phyloP scores from a whole-genome alignment of 2,113 vertebrate species.

The Oophaga pumilio region DNA sequence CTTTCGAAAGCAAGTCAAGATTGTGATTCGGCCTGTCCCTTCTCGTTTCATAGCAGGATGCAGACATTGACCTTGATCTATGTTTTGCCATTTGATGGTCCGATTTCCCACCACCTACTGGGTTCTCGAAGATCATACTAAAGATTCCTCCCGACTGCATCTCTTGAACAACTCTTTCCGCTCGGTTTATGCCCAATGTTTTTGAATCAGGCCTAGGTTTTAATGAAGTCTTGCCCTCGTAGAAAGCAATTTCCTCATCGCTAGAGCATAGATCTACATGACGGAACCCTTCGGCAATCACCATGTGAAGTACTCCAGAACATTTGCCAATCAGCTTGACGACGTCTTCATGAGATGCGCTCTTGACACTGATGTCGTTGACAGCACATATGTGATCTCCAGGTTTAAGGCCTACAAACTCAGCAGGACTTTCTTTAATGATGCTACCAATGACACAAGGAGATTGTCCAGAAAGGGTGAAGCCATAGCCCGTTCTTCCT shows the following conservation, averaged over 20 bases:
- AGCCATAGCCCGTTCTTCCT: slow-evolving; percentile 91
- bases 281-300: slow-evolving; percentile 78
- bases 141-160: slow-evolving; percentile 96
- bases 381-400: slow-evolving; percentile 90
- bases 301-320: slow-evolving; percentile 87
- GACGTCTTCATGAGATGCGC: slow-evolving; percentile 95
- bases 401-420: slow-evolving; percentile 87
- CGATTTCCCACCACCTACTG: slow-evolving; percentile 76
- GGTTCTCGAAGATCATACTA: slow-evolving; percentile 94
- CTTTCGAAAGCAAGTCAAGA: slow-evolving; percentile 76
- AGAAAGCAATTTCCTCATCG: slow-evolving; percentile 85
- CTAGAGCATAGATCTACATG: slow-evolving; percentile 89
- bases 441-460: slow-evolving; percentile 91
- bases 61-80: slow-evolving; percentile 77
- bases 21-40: slow-evolving; percentile 63
- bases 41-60: slow-evolving; percentile 66
- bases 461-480: slow-evolving; percentile 90
- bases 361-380: slow-evolving; percentile 92
- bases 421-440: slow-evolving; percentile 90
- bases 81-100: slow-evolving; percentile 76
- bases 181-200: slow-evolving; percentile 90
- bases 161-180: slow-evolving; percentile 93
- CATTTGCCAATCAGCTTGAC: slow-evolving; percentile 95
- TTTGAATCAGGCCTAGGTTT: slow-evolving; percentile 88
- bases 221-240: slow-evolving; percentile 81